phyloP scores from a whole-genome alignment of 1,140 invertebrate genomes.

The Drosophila yakuba region DNA sequence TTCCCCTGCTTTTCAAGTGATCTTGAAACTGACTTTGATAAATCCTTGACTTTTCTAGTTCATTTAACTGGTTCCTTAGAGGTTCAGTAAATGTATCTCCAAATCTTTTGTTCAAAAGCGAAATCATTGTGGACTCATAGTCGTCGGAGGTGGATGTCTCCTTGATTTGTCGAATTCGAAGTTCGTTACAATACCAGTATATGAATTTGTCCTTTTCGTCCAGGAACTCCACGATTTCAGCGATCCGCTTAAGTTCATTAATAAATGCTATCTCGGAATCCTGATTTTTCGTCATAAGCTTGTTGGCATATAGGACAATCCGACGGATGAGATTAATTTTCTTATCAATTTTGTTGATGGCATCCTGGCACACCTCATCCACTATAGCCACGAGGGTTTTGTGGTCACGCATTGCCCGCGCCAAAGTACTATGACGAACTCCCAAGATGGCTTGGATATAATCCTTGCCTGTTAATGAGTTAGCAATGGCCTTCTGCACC shows the following conservation, averaged over 20 bases:
- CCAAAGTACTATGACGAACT: not conserved
- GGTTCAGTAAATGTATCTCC: rapidly evolving
- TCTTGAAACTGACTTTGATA: not conserved
- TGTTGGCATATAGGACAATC: constrained; percentile 3
- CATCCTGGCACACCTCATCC: not conserved
- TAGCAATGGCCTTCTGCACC: not conserved
- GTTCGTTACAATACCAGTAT: not conserved
- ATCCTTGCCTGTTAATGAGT: not conserved
- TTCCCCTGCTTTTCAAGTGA: not conserved
- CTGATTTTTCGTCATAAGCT: not conserved
- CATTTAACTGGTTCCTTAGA: not conserved
- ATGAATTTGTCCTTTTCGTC: constrained; percentile 3
- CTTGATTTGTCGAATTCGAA: constrained; percentile 1
- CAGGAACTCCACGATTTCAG: not conserved
- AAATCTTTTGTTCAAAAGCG: not conserved
- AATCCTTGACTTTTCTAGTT: not conserved
- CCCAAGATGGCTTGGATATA: constrained; percentile 10
- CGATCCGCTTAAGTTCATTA: constrained; percentile 10
- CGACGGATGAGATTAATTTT: not conserved
- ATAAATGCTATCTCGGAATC: not conserved
- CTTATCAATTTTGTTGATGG: not conserved
- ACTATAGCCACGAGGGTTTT: not conserved
- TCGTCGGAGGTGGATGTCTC: constrained; percentile 11
- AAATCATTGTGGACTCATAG: constrained; percentile 13
- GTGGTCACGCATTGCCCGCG: constrained; percentile 4